Evolutionary conservation across 2,113 vertebrate genomes (phyloP).

Genomic region (Heterotis niloticus): DNA sequence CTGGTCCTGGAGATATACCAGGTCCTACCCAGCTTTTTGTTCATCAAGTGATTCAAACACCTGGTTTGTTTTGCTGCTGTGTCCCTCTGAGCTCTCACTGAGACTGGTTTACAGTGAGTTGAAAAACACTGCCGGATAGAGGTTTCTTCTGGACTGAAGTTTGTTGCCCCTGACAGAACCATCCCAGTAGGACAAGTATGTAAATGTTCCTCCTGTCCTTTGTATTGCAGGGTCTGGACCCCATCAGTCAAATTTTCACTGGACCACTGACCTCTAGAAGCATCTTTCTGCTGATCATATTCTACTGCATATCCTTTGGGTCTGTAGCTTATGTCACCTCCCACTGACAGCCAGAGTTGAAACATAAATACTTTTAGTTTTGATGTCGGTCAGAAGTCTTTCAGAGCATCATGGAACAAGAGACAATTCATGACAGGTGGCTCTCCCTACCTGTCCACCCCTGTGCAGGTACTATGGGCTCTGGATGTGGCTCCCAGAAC

Average conservation of each 20-base stretch:
- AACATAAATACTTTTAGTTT: too few species aligned
- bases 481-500: slow-evolving; percentile 73
- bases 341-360: too few species aligned
- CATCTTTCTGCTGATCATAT: slow-evolving; percentile 53
- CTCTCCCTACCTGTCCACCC: neutral
- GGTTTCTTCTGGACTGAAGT: too few species aligned
- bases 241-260: slow-evolving; percentile 53
- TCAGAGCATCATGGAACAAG: neutral
- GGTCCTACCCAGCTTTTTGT: neutral
- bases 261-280: slow-evolving; percentile 49
- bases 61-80: too few species aligned
- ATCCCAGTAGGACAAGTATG: neutral
- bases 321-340: slow-evolving; percentile 39
- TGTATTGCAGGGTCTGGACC: slow-evolving; percentile 46
- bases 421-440: neutral
- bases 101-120: too few species aligned
- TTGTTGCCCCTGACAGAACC: neutral
- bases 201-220: neutral
- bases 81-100: neutral
- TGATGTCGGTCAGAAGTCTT: neutral
- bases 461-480: slow-evolving; percentile 64
- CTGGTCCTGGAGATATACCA: neutral
- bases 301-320: slow-evolving; percentile 72
- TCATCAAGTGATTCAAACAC: neutral
- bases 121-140: too few species aligned